Evolutionary conservation across 2,113 vertebrate species (phyloP).

Genomic region (Amphilophus citrinellus): DNA sequence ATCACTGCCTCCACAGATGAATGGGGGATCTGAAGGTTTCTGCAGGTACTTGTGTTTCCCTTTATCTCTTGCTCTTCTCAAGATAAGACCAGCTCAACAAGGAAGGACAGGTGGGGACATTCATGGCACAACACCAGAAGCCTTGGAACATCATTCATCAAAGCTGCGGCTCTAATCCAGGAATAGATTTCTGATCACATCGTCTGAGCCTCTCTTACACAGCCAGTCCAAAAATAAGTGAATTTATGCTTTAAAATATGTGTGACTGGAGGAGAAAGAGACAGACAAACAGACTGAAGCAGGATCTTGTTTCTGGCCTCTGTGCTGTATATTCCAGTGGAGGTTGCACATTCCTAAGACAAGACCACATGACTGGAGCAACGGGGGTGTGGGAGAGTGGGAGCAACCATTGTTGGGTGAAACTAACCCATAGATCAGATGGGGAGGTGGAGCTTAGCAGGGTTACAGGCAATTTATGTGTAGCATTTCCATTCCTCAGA

Average conservation of each 20-base stretch:
- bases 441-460: not conserved
- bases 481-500: constrained; percentile 47
- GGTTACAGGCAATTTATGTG: constrained; percentile 42
- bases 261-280: constrained; percentile 21
- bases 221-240: not conserved
- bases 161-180: not conserved
- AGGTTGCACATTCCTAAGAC: constrained; percentile 75
- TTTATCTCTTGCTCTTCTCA: not conserved
- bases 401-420: constrained; percentile 62
- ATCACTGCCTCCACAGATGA: not conserved
- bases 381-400: constrained; percentile 32
- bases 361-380: constrained; percentile 68
- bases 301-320: constrained; percentile 60
- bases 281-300: constrained; percentile 43
- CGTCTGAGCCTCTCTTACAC: constrained; percentile 9
- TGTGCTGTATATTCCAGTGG: constrained; percentile 71
- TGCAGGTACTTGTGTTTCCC: not conserved
- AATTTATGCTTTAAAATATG: constrained; percentile 25
- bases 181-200: constrained; percentile 35
- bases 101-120: not conserved
- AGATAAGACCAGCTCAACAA: not conserved
- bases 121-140: not conserved
- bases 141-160: constrained; percentile 16
- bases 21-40: not conserved
- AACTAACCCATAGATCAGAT: constrained; percentile 52